Evolutionary conservation across 1,140 invertebrate species (phyloP).

Genomic region (Pogonomyrmex californicus): DNA sequence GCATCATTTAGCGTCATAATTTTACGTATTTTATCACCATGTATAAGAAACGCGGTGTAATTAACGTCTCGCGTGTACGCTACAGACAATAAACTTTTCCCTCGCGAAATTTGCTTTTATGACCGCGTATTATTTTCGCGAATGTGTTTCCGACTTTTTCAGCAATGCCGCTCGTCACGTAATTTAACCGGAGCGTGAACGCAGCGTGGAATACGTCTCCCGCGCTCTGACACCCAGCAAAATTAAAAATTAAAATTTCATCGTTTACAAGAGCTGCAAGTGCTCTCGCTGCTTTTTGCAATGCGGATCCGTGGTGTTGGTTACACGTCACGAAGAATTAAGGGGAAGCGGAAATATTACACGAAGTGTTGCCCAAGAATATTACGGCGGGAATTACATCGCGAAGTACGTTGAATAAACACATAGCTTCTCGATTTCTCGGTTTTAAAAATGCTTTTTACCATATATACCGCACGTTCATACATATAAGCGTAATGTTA

Average conservation of each 20-base stretch:
- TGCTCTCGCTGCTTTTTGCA: slow-evolving; percentile 49
- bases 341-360: slow-evolving; percentile 56
- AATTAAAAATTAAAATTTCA: slow-evolving; percentile 77
- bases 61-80: slow-evolving; percentile 45
- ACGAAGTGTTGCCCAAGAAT: slow-evolving; percentile 58
- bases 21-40: slow-evolving; percentile 23
- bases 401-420: slow-evolving; percentile 45
- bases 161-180: slow-evolving; percentile 58
- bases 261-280: slow-evolving; percentile 64
- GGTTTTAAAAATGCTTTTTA: slow-evolving; percentile 36
- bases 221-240: slow-evolving; percentile 46
- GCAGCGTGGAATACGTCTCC: slow-evolving; percentile 17
- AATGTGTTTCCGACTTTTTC: slow-evolving; percentile 52
- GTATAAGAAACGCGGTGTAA: slow-evolving; percentile 47
- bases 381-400: slow-evolving; percentile 56
- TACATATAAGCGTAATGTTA: neutral
- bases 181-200: slow-evolving; percentile 61
- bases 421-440: slow-evolving; percentile 37
- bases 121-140: slow-evolving; percentile 64
- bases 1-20: neutral
- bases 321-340: slow-evolving; percentile 61
- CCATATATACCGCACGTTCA: neutral
- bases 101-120: slow-evolving; percentile 61
- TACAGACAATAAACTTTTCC: slow-evolving; percentile 53
- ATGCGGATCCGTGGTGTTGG: slow-evolving; percentile 22